Evolutionary conservation across 2,888 invertebrate genomes (phyloP).

Genomic region (Tenthredo distinguenda): DNA sequence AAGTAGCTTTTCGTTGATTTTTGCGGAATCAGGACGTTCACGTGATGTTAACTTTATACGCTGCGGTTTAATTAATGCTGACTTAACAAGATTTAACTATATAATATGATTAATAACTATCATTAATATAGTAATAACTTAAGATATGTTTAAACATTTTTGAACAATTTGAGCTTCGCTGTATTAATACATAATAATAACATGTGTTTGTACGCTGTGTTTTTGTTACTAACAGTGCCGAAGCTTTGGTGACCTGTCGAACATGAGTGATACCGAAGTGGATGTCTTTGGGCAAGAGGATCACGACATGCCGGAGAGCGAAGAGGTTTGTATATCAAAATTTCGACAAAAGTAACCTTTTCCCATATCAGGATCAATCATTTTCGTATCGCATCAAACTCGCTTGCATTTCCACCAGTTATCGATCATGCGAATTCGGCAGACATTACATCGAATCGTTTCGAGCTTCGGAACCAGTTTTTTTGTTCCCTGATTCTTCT

Average conservation of each 20-base stretch:
- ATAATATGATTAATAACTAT: conserved; percentile 53
- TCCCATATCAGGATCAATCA: neutral
- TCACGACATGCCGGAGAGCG: conserved; percentile 64
- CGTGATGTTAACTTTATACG: conserved; percentile 52
- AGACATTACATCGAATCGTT: neutral
- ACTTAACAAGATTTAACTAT: conserved; percentile 34
- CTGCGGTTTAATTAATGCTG: conserved; percentile 55
- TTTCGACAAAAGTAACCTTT: neutral
- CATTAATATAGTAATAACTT: conserved; percentile 28
- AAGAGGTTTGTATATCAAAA: conserved; percentile 60
- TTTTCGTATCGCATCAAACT: neutral
- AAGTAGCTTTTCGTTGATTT: too few species aligned
- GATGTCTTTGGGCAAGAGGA: conserved; percentile 70
- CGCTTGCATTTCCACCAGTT: neutral
- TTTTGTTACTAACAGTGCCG: conserved; percentile 78
- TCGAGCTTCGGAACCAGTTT: neutral
- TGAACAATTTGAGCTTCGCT: conserved; percentile 38
- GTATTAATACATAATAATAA: conserved; percentile 49
- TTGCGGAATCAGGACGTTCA: conserved; percentile 17
- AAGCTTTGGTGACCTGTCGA: conserved; percentile 83
- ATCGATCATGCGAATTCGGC: neutral
- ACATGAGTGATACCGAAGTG: conserved; percentile 78
- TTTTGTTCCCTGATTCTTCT: neutral
- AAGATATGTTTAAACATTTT: conserved; percentile 19
- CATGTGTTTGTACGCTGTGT: conserved; percentile 55